phyloP scores from a whole-genome alignment of 1,140 invertebrate species.

The Lerema accius region DNA sequence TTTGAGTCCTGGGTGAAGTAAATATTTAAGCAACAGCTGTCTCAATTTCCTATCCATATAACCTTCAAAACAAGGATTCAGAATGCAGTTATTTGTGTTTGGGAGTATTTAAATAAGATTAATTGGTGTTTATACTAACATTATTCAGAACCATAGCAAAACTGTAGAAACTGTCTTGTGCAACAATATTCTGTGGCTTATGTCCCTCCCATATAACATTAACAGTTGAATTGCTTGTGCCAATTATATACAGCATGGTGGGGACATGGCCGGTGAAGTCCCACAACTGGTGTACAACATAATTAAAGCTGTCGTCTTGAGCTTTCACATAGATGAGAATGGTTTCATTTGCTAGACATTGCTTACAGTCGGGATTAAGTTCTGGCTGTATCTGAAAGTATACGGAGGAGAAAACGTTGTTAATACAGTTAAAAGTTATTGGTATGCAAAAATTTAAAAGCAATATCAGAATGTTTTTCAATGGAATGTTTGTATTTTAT shows the following conservation, averaged over 20 bases:
- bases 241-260: slow-evolving; percentile 79
- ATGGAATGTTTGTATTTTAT: no score
- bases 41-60: no score
- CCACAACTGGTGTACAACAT: slow-evolving; percentile 84
- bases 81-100: no score
- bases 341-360: slow-evolving; percentile 46
- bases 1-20: no score
- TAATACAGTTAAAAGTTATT: no score
- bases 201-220: slow-evolving; percentile 77
- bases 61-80: no score
- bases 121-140: slow-evolving; percentile 70
- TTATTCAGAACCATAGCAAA: slow-evolving; percentile 83
- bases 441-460: no score
- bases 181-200: slow-evolving; percentile 60
- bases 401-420: no score
- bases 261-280: slow-evolving; percentile 83
- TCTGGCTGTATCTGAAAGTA: slow-evolving; percentile 61
- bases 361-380: slow-evolving; percentile 64
- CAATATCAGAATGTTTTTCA: no score
- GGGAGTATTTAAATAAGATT: no score
- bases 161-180: slow-evolving; percentile 79
- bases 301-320: slow-evolving; percentile 74
- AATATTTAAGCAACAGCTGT: no score
- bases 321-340: slow-evolving; percentile 81
- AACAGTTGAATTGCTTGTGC: slow-evolving; percentile 68